Evolutionary conservation across 2,888 invertebrate genomes (phyloP).

Genomic region (Ashinkailepas kermadecensis): DNA sequence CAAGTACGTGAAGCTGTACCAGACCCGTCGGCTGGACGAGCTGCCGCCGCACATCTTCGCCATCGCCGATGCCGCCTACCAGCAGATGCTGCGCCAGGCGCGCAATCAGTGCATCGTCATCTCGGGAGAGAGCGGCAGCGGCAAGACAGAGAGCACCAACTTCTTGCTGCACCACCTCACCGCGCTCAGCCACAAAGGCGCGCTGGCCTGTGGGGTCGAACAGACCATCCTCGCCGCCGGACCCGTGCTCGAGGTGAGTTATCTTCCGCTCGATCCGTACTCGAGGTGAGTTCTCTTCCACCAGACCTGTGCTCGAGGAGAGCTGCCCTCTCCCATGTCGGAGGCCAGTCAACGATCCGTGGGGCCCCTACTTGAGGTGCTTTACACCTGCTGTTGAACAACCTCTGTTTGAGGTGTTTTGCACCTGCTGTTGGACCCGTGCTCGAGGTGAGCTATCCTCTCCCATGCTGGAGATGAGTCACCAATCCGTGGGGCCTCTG

Average conservation of each 20-base stretch:
- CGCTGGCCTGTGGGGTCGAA: conserved; percentile 90
- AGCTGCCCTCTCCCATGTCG: too few species aligned
- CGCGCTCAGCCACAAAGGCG: conserved; percentile 87
- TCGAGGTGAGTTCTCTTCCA: too few species aligned
- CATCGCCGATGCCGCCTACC: conserved; percentile 87
- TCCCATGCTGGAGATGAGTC: too few species aligned
- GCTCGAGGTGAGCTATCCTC: too few species aligned
- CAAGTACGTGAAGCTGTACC: conserved; percentile 91
- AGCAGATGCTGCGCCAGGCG: conserved; percentile 84
- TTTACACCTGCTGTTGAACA: too few species aligned
- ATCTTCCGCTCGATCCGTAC: too few species aligned
- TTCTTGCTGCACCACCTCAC: conserved; percentile 90
- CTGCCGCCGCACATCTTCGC: conserved; percentile 96
- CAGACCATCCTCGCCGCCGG: conserved; percentile 93
- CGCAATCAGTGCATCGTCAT: conserved; percentile 92
- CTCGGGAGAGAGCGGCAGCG: conserved; percentile 90
- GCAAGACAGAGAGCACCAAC: conserved; percentile 94
- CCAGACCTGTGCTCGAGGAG: too few species aligned
- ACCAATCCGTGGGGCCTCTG: too few species aligned
- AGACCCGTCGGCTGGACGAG: conserved; percentile 82
- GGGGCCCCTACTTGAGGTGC: too few species aligned
- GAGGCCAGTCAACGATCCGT: too few species aligned
- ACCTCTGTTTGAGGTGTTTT: too few species aligned
- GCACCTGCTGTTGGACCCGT: too few species aligned
- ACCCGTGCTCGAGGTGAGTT: conserved; percentile 72